Evolutionary conservation across 2,888 invertebrate species (phyloP).

Genomic region (Cancer borealis): DNA sequence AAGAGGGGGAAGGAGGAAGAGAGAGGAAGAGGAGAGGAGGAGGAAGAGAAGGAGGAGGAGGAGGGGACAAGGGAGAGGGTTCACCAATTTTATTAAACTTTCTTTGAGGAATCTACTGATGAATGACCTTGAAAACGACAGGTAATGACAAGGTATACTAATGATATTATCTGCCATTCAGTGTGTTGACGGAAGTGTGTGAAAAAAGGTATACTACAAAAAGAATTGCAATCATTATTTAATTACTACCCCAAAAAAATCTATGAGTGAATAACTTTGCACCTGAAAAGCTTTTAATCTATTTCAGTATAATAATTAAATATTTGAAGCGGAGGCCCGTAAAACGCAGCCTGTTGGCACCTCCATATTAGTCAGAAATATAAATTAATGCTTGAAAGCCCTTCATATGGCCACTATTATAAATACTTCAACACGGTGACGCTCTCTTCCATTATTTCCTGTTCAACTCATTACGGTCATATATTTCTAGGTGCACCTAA

Average conservation of each 20-base stretch:
- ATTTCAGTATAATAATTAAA: constrained; percentile 10
- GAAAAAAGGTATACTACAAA: no score
- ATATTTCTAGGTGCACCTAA: neutral
- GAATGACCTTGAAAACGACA: neutral
- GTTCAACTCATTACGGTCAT: neutral
- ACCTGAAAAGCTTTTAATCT: constrained; percentile 18
- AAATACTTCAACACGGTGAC: constrained; percentile 5
- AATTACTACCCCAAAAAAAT: neutral
- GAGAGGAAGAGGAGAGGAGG: neutral
- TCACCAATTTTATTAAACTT: neutral
- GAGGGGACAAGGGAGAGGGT: neutral
- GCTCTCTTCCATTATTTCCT: constrained; percentile 9
- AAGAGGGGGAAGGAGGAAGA: neutral
- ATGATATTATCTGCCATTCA: neutral
- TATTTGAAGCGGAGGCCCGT: neutral
- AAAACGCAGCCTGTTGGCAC: neutral
- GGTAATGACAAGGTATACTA: neutral
- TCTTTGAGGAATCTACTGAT: neutral
- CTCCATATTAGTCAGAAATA: constrained; percentile 23
- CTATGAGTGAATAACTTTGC: constrained; percentile 11
- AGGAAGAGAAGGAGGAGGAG: neutral
- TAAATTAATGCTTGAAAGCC: neutral
- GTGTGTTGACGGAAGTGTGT: neutral
- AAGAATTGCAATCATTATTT: no score
- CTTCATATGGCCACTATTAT: neutral